Conservation (phyloP, 2,113 vertebrate genomes). For the Colius striatus region DNA sequence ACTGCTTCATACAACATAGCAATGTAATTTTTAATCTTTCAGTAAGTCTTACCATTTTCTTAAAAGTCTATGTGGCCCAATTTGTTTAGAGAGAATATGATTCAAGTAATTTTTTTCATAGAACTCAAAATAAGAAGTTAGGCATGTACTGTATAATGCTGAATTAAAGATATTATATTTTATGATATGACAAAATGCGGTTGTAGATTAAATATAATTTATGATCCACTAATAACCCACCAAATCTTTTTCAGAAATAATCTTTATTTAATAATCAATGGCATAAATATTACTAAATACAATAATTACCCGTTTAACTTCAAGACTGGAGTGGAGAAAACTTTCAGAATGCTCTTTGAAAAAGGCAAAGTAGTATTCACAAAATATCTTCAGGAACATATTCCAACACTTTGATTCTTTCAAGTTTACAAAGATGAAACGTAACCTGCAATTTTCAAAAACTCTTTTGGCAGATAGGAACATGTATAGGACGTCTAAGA, state of each 20-base stretch:
- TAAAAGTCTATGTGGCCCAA: background rate
- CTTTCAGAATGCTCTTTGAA: background rate
- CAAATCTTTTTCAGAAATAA: background rate
- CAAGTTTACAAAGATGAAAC: background rate
- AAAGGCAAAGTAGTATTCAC: accelerated
- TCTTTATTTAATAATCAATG: background rate
- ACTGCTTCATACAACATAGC: background rate
- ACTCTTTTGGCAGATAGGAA: background rate
- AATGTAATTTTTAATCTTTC: background rate
- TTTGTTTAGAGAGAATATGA: background rate
- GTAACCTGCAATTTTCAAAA: background rate
- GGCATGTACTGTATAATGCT: accelerated
- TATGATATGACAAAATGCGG: background rate
- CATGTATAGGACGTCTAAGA: background rate
- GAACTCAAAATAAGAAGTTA: background rate
- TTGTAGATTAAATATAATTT: background rate
- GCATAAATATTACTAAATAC: background rate
- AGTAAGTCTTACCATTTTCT: background rate
- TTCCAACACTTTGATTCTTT: background rate
- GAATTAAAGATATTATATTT: background rate
- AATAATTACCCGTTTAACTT: background rate
- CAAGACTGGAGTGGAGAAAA: background rate
- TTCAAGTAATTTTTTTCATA: background rate
- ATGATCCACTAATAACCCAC: background rate
- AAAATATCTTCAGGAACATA: background rate